Evolutionary conservation across 2,797 vertebrate species (phyloP).

Genomic region (Galago senegalensis): DNA sequence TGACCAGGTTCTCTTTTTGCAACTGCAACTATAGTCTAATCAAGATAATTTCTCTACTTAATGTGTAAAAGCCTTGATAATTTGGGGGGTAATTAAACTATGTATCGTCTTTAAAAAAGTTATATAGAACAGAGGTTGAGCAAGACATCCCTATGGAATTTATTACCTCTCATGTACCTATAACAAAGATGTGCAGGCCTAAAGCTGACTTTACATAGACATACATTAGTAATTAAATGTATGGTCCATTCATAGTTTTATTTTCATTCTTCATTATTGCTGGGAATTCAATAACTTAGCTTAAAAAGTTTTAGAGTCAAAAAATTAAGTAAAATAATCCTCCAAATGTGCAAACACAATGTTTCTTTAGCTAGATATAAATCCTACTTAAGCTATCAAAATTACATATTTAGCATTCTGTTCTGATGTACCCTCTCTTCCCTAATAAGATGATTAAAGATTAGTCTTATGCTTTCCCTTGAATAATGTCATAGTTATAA

Average conservation of each 20-base stretch:
- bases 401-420: conserved; percentile 70
- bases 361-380: conserved; percentile 73
- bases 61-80: background rate
- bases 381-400: conserved; percentile 78
- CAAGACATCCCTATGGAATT: background rate
- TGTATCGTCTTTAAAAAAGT: background rate
- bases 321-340: conserved; percentile 41
- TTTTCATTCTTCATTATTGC: background rate
- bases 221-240: background rate
- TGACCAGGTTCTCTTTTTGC: background rate
- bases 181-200: background rate
- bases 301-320: conserved; percentile 56
- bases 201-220: background rate
- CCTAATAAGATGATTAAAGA: conserved; percentile 66
- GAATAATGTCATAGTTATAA: conserved; percentile 73
- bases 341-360: conserved; percentile 55
- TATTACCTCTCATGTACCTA: background rate
- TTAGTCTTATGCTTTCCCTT: conserved; percentile 67
- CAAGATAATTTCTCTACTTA: background rate
- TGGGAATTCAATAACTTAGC: background rate
- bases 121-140: background rate
- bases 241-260: background rate
- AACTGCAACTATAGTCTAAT: background rate
- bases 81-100: background rate
- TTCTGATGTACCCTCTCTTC: conserved; percentile 50